Evolutionary conservation across 2,888 invertebrate genomes (phyloP).

Genomic region (Dermolepida albohirtum): DNA sequence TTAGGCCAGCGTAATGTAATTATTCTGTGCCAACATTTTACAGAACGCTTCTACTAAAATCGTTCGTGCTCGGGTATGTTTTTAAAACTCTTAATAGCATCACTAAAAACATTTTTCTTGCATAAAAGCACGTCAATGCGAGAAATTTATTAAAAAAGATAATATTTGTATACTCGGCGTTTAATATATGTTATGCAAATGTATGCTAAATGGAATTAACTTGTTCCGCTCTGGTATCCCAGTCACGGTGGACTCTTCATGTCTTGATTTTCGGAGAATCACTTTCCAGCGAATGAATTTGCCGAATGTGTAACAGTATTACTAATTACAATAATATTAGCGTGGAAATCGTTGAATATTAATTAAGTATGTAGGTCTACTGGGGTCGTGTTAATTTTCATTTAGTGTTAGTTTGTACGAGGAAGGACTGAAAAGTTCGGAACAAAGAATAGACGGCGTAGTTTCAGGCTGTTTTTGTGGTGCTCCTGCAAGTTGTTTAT

Average conservation of each 20-base stretch:
- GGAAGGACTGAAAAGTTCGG: too few relatives aligned
- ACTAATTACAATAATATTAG: constrained; percentile 36
- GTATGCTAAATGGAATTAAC: constrained; percentile 30
- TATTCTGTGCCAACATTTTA: constrained; percentile 29
- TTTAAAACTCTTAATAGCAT: constrained; percentile 21
- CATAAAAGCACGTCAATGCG: not conserved
- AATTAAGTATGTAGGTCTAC: constrained; percentile 8
- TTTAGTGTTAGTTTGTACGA: not conserved
- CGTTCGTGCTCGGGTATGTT: constrained; percentile 16
- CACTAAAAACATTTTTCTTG: constrained; percentile 8
- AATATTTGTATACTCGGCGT: constrained; percentile 34
- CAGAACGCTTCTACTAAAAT: constrained; percentile 17
- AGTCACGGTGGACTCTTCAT: constrained; percentile 23
- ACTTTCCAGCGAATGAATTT: constrained; percentile 29
- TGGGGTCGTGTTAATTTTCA: constrained; percentile 10
- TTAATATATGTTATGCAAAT: constrained; percentile 38
- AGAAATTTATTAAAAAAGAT: constrained; percentile 29
- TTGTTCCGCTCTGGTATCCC: constrained; percentile 16
- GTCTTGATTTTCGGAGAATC: constrained; percentile 26
- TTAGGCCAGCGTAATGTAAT: constrained; percentile 12
- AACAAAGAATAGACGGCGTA: too few relatives aligned
- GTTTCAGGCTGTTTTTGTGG: too few relatives aligned
- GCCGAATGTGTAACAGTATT: constrained; percentile 24
- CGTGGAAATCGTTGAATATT: constrained; percentile 15
- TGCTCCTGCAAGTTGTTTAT: too few relatives aligned